phyloP scores from a whole-genome alignment of 2,113 vertebrate species.

The Murina feae region DNA sequence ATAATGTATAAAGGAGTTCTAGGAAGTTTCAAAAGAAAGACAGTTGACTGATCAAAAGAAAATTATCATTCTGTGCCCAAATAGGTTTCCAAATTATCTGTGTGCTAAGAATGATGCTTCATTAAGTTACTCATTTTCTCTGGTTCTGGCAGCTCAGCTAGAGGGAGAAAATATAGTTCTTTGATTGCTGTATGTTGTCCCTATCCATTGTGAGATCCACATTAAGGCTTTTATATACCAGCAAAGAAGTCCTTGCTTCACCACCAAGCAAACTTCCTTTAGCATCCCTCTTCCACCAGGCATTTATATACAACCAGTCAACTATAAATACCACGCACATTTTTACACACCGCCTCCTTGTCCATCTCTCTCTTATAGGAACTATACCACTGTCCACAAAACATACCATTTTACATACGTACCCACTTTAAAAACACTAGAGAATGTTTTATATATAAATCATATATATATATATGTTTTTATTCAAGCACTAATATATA shows the following conservation, averaged over 20 bases:
- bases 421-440: neutral
- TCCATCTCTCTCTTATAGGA: neutral
- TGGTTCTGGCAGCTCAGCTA: conserved; percentile 36
- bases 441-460: neutral
- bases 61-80: conserved; percentile 64
- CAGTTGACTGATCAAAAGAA: conserved; percentile 57
- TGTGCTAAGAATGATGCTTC: conserved; percentile 59
- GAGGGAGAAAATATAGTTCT: neutral
- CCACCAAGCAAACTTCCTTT: neutral
- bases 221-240: neutral
- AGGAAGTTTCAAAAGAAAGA: conserved; percentile 45
- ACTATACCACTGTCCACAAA: neutral
- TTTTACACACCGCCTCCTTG: neutral
- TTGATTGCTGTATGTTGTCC: conserved; percentile 25
- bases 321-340: neutral
- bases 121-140: conserved; percentile 67
- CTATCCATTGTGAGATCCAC: neutral
- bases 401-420: neutral
- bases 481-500: no score
- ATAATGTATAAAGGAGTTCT: neutral
- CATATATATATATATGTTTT: neutral
- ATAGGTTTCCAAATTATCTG: conserved; percentile 58
- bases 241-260: neutral
- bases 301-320: neutral
- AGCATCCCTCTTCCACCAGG: neutral